These are phyloP conservation scores for Ennomos erosarius DNA, from an alignment of 2,888 invertebrate genomes.

Conservation along the genomic window DNA sequence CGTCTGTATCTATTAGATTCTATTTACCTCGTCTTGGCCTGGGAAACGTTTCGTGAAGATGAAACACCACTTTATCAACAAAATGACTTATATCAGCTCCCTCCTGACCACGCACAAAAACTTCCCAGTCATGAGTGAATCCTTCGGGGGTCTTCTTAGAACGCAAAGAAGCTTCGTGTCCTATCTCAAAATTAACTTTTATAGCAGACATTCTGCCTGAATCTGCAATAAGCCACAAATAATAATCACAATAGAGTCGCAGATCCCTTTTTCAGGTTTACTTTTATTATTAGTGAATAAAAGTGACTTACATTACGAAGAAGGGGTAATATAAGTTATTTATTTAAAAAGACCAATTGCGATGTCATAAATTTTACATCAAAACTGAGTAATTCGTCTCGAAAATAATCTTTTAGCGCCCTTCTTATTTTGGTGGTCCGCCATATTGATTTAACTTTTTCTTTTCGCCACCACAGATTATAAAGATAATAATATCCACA, in stretches of 20 bases:
- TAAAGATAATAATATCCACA: too few species aligned
- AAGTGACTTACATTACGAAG: conserved; percentile 49
- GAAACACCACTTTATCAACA: conserved; percentile 96
- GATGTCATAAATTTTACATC: conserved; percentile 45
- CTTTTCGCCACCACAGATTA: too few species aligned
- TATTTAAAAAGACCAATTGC: conserved; percentile 46
- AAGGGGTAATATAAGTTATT: conserved; percentile 38
- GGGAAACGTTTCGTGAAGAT: conserved; percentile 95
- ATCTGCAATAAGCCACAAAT: conserved; percentile 32
- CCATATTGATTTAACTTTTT: conserved; percentile 66
- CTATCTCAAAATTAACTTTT: conserved; percentile 94
- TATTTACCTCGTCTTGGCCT: conserved; percentile 94
- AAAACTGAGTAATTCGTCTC: conserved; percentile 49
- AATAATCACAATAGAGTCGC: conserved; percentile 38
- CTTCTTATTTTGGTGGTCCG: conserved; percentile 84
- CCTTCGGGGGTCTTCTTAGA: conserved; percentile 94
- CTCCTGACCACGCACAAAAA: conserved; percentile 95
- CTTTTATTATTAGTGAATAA: conserved; percentile 23
- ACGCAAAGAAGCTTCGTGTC: conserved; percentile 94
- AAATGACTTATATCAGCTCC: conserved; percentile 95
- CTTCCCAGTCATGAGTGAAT: conserved; percentile 99
- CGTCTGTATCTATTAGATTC: conserved; percentile 8
- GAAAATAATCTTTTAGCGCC: conserved; percentile 82
- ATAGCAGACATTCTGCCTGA: conserved; percentile 70
- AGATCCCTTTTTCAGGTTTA: conserved; percentile 43